Percentiles rank a stretch among this genome's conserved stretches.
phyloP scores from a whole-genome alignment of 1,140 invertebrate genomes.

The Cepaea nemoralis region DNA sequence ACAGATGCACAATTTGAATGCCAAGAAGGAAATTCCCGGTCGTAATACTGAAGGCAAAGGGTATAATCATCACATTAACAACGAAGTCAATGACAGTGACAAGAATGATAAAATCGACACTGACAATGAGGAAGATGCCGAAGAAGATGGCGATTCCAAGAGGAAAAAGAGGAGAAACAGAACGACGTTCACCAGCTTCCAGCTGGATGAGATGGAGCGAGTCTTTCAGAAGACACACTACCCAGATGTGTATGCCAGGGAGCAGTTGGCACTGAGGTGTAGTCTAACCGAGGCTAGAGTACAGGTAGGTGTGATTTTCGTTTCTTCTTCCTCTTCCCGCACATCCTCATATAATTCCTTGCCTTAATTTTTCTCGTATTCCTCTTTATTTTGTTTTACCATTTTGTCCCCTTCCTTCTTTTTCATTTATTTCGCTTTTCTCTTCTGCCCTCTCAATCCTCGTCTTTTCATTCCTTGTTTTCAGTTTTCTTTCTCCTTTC shows the following conservation, averaged over 20 bases:
- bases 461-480: too few species aligned
- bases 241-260: constrained; percentile 95
- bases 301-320: too few species aligned
- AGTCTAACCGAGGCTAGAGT: constrained; percentile 70
- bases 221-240: constrained; percentile 84
- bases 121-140: constrained; percentile 43
- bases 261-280: constrained; percentile 83
- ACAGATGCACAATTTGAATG: not conserved
- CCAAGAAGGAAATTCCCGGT: not conserved
- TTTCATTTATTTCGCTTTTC: too few species aligned
- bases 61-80: not conserved
- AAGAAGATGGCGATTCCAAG: constrained; percentile 74
- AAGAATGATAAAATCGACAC: constrained; percentile 40
- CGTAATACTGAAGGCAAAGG: not conserved
- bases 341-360: too few species aligned
- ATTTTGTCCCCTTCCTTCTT: too few species aligned
- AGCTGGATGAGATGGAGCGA: constrained; percentile 77
- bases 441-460: too few species aligned
- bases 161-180: constrained; percentile 95
- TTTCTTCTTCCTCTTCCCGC: too few species aligned
- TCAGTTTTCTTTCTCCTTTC: too few species aligned
- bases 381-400: too few species aligned
- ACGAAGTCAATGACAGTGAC: not conserved
- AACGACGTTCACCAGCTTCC: constrained; percentile 99
- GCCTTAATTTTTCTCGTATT: too few species aligned